A percentile compares a stretch with the other conserved stretches of the same genome.
phyloP scores from a whole-genome alignment of 1,140 invertebrate species.

The Muscidifurax raptorellus region DNA sequence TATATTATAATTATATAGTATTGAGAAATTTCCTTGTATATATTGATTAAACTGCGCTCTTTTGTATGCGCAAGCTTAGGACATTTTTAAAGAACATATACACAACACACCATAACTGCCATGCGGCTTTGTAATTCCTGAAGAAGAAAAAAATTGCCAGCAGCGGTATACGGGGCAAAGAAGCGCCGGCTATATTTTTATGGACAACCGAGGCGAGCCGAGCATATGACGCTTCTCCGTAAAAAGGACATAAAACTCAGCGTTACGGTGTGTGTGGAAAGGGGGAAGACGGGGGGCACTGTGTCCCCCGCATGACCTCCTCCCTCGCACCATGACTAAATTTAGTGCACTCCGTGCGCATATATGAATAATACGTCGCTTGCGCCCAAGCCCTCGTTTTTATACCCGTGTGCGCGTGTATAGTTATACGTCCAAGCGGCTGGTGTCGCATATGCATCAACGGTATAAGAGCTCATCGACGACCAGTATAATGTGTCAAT shows the following conservation, averaged over 20 bases:
- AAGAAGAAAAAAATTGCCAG: constrained; percentile 9
- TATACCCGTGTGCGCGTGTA: neutral
- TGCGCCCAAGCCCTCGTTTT: neutral
- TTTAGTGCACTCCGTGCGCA: constrained; percentile 67
- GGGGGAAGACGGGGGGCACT: neutral
- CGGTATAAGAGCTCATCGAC: neutral
- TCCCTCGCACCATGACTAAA: constrained; percentile 66
- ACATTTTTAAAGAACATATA: no score
- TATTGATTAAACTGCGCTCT: neutral
- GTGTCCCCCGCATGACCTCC: constrained; percentile 63
- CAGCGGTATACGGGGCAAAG: neutral
- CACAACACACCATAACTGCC: neutral
- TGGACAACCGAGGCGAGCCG: constrained; percentile 41
- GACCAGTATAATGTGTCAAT: constrained; percentile 38
- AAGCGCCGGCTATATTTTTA: constrained; percentile 52
- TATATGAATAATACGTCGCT: constrained; percentile 66
- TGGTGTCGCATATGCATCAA: constrained; percentile 1
- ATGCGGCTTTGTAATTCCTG: constrained; percentile 3
- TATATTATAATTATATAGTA: no score
- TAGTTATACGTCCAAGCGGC: neutral
- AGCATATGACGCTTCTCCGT: constrained; percentile 63
- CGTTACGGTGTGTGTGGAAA: constrained; percentile 50
- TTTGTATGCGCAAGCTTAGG: no score
- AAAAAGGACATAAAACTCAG: constrained; percentile 69
- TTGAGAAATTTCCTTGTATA: neutral